Evolutionary conservation across 2,888 invertebrate genomes (phyloP).

Genomic region (Lasiommata megera): DNA sequence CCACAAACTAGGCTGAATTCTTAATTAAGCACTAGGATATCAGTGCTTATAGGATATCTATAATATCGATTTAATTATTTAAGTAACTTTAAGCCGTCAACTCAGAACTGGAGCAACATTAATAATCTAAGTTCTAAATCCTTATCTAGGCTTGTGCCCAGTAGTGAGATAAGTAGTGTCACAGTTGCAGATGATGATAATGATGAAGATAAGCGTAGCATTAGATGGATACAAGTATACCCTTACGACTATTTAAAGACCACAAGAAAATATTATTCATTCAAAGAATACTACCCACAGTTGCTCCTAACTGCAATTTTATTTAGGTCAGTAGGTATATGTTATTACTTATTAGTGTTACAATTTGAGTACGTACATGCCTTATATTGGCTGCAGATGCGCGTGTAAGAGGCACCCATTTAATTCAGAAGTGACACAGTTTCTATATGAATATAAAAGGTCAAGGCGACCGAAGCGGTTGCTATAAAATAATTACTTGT

Average conservation of each 20-base stretch:
- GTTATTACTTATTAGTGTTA: background rate
- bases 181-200: too few relatives aligned
- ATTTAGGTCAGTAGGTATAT: slow-evolving; percentile 21
- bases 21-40: too few relatives aligned
- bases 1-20: too few relatives aligned
- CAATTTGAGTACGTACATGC: background rate
- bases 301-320: slow-evolving; percentile 7
- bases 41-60: too few relatives aligned
- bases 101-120: too few relatives aligned
- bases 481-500: background rate
- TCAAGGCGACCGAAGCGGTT: slow-evolving; percentile 15
- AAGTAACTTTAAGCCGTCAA: too few relatives aligned
- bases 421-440: slow-evolving; percentile 19
- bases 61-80: too few relatives aligned
- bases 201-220: too few relatives aligned
- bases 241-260: background rate
- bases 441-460: slow-evolving; percentile 20
- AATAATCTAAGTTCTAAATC: too few relatives aligned
- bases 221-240: too few relatives aligned
- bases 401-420: slow-evolving; percentile 14
- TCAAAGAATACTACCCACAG: background rate
- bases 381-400: slow-evolving; percentile 11
- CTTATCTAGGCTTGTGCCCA: too few relatives aligned
- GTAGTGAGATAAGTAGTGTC: too few relatives aligned
- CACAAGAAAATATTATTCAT: slow-evolving; percentile 5